Base-by-base conservation (phyloP, 2,888 invertebrate species). In the Melinopterus prodromus region DNA sequence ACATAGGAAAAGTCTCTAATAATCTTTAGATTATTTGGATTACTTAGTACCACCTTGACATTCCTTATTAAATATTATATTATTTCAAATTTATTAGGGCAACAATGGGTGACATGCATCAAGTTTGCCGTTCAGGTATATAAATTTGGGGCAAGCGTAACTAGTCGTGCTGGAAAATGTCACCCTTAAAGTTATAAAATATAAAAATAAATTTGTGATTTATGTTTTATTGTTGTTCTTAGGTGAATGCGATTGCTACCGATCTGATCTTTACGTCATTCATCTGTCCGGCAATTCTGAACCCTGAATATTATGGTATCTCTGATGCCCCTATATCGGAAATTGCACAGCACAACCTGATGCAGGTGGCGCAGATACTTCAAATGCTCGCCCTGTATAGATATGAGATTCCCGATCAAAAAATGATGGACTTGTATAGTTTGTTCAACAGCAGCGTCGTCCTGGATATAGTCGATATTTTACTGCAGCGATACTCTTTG, bases 251-350 rank as follows among this genome's bases (percentile, higher is more conserved):
- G 79, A 94, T 99, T 84, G 96, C 97, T 87, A 96, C 97, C 0
- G 99, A 99, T 87, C 91, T 99, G 80, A 95, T 99, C 36, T 95
- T 99, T 87, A 96, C 96, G 9, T 93, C 96, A 87, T 98, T 98
- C 88, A 95, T 99, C 81, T 99, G 99, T 86, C 98, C 98, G 2
- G 99, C 98, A 0, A 96, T 99, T 78, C 95, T 98, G 76, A 97
- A 97, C 90, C 99, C 99, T 0, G 99, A 99, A 88, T 95, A 97
- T 0, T 95, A 97, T 89, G 99, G 98, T 15, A 95, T 99, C 78
- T 96, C 96, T 4, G 98, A 98, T 87, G 95, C 96, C 0, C 97
- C 98, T 6, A 96, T 99, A 79, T 97, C 97, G 71, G 95, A 96
- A 86, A 94, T 97, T 80, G 97, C 98, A 6, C 91, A 98, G 69